Base-by-base conservation (phyloP, 2,797 vertebrate species). In the Austrolebias charrua region DNA sequence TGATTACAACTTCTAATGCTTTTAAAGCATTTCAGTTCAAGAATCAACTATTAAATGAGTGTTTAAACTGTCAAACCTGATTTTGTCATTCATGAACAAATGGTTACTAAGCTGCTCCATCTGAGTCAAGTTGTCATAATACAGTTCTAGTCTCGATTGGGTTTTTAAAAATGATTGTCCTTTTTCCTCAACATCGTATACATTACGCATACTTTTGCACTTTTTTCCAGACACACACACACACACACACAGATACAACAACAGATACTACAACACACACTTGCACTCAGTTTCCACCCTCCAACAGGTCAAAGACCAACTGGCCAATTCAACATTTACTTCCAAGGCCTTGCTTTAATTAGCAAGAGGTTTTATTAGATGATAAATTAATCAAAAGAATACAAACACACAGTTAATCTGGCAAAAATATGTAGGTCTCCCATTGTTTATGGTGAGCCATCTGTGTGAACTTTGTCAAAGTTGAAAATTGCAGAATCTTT, bases 281-380 rank as follows among this genome's bases (percentile, higher is more conserved):
- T 75, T 73, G 76, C 64, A 79, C 79, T 82, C 66, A 31, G 55
- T 78, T 84, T 89, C 81, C 81, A 80, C 81, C 76, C 82, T 87
- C 61, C 51, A 56, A 76, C 70, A 78, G 86, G 88, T 91, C 86
- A 88, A 85, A 90, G 81, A 87, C 86, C 92, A 92, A 91, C 89
- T 92, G 91, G 90, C 67, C 88, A 88, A 89, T 86, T 87, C 72
- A 76, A 85, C 71, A 85, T 89, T 90, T 83, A 84, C 86, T 90
- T 89, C 88, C 86, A 90, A 86, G 83, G 81, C 77, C 66, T 82
- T 83, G 83, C 84, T 91, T 92, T 88, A 90, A 93, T 92, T 92
- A 92, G 72, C 73, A 53, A 66, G 69, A 87, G 81, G 79, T 90
- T 91, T 91, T 91, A 92, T 91, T 90, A 85, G 82, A 91, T 86